A percentile compares a stretch with the other conserved stretches of the same genome.
phyloP scores from a whole-genome alignment of 2,797 vertebrate genomes.

The Danionella dracula region DNA sequence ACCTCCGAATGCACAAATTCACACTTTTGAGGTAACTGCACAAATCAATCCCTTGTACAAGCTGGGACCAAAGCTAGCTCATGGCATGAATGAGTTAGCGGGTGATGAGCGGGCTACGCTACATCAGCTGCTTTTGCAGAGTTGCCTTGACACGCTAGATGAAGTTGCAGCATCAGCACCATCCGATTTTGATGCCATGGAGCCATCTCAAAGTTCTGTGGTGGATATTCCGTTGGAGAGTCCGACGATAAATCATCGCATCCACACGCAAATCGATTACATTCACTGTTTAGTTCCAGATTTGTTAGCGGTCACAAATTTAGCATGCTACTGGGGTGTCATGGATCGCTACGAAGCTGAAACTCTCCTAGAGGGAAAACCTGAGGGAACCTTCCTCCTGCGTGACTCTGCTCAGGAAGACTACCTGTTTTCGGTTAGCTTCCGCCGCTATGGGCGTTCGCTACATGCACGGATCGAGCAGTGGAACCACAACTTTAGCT shows the following conservation, averaged over 20 bases:
- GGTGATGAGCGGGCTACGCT: conserved; percentile 57
- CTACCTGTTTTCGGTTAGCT: conserved; percentile 83
- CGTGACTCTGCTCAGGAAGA: conserved; percentile 81
- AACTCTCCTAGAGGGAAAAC: conserved; percentile 74
- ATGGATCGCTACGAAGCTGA: conserved; percentile 83
- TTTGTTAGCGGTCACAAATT: conserved; percentile 73
- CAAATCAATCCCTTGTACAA: conserved; percentile 78
- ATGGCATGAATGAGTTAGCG: conserved; percentile 73
- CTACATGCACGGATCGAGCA: conserved; percentile 80
- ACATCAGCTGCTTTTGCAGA: conserved; percentile 73
- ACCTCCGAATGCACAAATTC: conserved; percentile 76
- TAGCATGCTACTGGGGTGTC: conserved; percentile 82
- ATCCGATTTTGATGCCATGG: conserved; percentile 32
- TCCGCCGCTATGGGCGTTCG: conserved; percentile 79
- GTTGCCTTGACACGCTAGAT: conserved; percentile 73
- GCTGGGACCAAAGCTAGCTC: conserved; percentile 76
- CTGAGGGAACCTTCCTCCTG: conserved; percentile 79
- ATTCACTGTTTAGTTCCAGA: conserved; percentile 81
- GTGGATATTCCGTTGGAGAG: conserved; percentile 47
- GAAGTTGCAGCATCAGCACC: conserved; percentile 60
- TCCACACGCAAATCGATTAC: conserved; percentile 79
- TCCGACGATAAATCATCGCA: conserved; percentile 58
- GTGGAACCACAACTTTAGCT: conserved; percentile 86
- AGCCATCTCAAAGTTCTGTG: neutral
- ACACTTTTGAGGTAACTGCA: conserved; percentile 78